phyloP scores from a whole-genome alignment of 1,140 invertebrate genomes.

The Diabrotica undecimpunctata region DNA sequence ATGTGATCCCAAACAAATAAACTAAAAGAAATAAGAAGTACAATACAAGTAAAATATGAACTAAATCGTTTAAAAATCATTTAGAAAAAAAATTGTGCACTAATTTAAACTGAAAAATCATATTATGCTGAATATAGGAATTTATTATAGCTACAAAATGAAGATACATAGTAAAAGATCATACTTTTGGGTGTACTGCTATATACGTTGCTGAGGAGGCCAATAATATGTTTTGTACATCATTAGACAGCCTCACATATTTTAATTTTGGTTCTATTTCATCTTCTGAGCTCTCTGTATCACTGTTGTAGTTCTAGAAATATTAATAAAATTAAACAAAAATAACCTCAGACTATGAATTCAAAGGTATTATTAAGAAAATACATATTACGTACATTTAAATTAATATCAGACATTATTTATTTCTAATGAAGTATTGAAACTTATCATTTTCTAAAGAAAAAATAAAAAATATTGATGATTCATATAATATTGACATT shows the following conservation, averaged over 20 bases:
- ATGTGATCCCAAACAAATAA: slow-evolving; percentile 87
- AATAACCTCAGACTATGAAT: neutral
- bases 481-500: slow-evolving; percentile 7
- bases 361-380: neutral
- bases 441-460: slow-evolving; percentile 12
- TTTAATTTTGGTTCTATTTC: slow-evolving; percentile 91
- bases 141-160: too few relatives aligned
- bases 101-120: neutral
- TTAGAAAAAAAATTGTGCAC: neutral
- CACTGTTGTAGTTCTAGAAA: slow-evolving; percentile 45
- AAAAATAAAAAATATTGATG: slow-evolving; percentile 12
- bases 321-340: neutral
- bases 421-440: neutral
- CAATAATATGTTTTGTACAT: slow-evolving; percentile 78
- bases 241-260: slow-evolving; percentile 84
- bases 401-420: slow-evolving; percentile 26
- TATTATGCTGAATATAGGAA: too few relatives aligned
- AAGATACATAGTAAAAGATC: too few relatives aligned
- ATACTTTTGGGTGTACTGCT: slow-evolving; percentile 86
- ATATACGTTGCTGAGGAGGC: slow-evolving; percentile 89
- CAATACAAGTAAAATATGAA: too few relatives aligned
- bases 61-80: neutral
- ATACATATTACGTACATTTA: slow-evolving; percentile 15
- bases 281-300: slow-evolving; percentile 53
- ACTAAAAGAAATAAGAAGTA: slow-evolving; percentile 54